Percentiles rank a stretch among this genome's conserved stretches.
These are phyloP conservation scores for Metallyticus violacea DNA, from an alignment of 2,888 invertebrate species.

Conservation along the genomic window DNA sequence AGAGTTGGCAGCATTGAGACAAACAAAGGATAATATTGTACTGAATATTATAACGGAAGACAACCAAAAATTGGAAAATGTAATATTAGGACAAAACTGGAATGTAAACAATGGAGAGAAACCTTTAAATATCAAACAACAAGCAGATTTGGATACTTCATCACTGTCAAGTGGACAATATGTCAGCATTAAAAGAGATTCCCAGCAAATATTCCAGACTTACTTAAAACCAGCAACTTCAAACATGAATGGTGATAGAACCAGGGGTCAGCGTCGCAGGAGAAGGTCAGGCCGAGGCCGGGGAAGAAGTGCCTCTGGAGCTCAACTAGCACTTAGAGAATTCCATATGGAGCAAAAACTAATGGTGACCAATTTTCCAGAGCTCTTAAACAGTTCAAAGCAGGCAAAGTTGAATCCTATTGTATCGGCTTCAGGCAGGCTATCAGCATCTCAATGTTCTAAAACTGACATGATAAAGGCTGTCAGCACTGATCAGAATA, in stretches of 20 bases:
- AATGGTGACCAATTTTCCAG: not conserved
- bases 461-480: not conserved
- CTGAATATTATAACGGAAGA: not conserved
- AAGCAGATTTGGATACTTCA: not conserved
- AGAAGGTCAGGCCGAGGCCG: not conserved
- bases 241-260: not conserved
- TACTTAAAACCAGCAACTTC: not conserved
- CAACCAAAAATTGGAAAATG: not conserved
- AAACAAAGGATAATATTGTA: not conserved
- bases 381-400: not conserved
- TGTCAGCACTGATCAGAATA: not conserved
- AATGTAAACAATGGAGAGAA: too few relatives aligned
- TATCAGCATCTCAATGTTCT: not conserved
- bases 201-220: not conserved
- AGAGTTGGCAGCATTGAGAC: not conserved
- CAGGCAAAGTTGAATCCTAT: not conserved
- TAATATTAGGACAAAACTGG: not conserved
- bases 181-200: not conserved
- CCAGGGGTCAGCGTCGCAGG: not conserved
- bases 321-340: not conserved
- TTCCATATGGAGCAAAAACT: not conserved
- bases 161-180: not conserved
- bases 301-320: not conserved
- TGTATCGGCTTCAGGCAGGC: not conserved
- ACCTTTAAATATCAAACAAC: not conserved